A percentile compares a stretch with the other conserved stretches of the same genome.
These are phyloP conservation scores for Argopecten irradians DNA, from an alignment of 1,140 invertebrate species.

Conservation along the genomic window DNA sequence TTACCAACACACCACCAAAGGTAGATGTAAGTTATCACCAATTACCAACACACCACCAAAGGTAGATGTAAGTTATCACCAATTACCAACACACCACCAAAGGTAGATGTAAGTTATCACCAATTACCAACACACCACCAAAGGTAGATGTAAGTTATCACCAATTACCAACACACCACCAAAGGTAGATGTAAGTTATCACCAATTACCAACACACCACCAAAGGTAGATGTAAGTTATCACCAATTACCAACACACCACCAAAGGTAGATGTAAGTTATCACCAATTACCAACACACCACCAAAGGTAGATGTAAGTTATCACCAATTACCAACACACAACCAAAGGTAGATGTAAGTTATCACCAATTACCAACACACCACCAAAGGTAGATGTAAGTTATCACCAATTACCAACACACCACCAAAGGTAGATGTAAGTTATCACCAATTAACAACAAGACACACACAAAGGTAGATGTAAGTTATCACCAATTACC, in stretches of 20 bases:
- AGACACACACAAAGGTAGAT: neutral
- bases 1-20: neutral
- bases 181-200: neutral
- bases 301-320: neutral
- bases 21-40: neutral
- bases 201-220: neutral
- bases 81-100: neutral
- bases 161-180: neutral
- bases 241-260: neutral
- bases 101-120: neutral
- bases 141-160: neutral
- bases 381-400: neutral
- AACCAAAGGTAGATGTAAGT: neutral
- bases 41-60: neutral
- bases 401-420: neutral
- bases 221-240: neutral
- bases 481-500: neutral
- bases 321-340: neutral
- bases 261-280: neutral
- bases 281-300: neutral
- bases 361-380: neutral
- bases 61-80: neutral
- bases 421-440: neutral
- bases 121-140: neutral
- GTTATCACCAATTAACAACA: neutral